These are phyloP conservation scores for Unio pictorum DNA, from an alignment of 2,888 invertebrate genomes.

Conservation along the genomic window DNA sequence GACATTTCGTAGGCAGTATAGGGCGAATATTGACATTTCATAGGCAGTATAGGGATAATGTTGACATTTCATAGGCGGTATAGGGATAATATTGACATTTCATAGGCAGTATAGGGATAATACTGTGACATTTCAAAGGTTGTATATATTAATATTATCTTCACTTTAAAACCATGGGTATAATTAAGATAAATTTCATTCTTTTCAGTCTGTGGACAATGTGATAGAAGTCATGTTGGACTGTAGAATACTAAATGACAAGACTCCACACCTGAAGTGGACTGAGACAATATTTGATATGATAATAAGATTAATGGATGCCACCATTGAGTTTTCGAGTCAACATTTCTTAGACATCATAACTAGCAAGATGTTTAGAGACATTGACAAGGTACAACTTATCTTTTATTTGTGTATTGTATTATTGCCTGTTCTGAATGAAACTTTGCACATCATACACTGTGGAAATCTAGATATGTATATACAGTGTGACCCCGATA, in stretches of 20 bases:
- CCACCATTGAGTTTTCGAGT: slow-evolving; percentile 85
- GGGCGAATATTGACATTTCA: no score
- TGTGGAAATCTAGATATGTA: background rate
- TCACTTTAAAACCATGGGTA: no score
- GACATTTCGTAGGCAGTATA: no score
- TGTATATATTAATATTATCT: no score
- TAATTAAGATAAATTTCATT: no score
- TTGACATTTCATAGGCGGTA: no score
- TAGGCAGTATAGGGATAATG: no score
- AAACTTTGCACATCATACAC: background rate
- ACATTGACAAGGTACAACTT: slow-evolving; percentile 31
- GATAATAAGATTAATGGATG: slow-evolving; percentile 85
- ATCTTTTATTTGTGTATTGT: background rate
- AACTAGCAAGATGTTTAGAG: slow-evolving; percentile 77
- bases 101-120: no score
- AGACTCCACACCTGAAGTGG: slow-evolving; percentile 87
- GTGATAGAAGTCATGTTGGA: slow-evolving; percentile 87
- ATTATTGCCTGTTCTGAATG: background rate
- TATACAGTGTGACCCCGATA: background rate
- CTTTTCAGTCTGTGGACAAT: slow-evolving; percentile 80
- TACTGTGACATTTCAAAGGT: no score
- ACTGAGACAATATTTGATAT: slow-evolving; percentile 84
- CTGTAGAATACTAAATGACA: slow-evolving; percentile 85
- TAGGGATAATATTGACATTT: no score
- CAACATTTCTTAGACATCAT: slow-evolving; percentile 85